These are phyloP conservation scores for Clunio marinus DNA, from an alignment of 2,888 invertebrate genomes.

Conservation along the genomic window DNA sequence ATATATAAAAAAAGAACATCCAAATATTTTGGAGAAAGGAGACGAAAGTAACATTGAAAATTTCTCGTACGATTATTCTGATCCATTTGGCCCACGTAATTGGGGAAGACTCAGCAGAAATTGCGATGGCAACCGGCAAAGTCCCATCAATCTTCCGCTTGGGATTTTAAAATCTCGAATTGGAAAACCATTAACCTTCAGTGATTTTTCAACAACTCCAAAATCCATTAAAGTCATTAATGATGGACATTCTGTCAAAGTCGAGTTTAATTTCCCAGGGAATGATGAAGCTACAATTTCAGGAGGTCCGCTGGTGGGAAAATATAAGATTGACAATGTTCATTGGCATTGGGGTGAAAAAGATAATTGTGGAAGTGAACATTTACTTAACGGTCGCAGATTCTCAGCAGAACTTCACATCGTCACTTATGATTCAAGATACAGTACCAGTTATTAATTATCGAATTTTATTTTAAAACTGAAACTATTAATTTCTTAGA, in stretches of 20 bases:
- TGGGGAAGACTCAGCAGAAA: slow-evolving; percentile 1
- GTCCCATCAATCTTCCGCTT: neutral
- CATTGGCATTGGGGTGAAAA: slow-evolving; percentile 29
- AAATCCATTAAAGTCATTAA: neutral
- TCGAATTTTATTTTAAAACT: no score
- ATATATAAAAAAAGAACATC: no score
- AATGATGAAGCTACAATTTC: neutral
- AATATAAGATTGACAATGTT: slow-evolving; percentile 13
- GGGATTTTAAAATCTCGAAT: no score
- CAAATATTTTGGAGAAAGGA: no score
- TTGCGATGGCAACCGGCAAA: slow-evolving; percentile 11
- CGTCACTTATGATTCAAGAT: slow-evolving; percentile 10
- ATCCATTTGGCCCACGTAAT: slow-evolving; percentile 6
- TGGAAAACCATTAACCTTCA: no score
- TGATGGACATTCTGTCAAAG: slow-evolving; percentile 16
- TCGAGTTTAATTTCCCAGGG: neutral
- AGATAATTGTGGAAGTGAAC: slow-evolving; percentile 22
- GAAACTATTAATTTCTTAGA: neutral
- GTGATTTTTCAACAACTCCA: neutral
- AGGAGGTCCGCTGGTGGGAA: slow-evolving; percentile 12
- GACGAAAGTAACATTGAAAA: no score
- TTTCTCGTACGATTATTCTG: slow-evolving; percentile 14
- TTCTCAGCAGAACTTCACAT: slow-evolving; percentile 16
- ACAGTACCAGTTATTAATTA: no score
- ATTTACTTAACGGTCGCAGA: neutral